Evolutionary conservation across 1,140 invertebrate species (phyloP).

Genomic region (Cephus cinctus): DNA sequence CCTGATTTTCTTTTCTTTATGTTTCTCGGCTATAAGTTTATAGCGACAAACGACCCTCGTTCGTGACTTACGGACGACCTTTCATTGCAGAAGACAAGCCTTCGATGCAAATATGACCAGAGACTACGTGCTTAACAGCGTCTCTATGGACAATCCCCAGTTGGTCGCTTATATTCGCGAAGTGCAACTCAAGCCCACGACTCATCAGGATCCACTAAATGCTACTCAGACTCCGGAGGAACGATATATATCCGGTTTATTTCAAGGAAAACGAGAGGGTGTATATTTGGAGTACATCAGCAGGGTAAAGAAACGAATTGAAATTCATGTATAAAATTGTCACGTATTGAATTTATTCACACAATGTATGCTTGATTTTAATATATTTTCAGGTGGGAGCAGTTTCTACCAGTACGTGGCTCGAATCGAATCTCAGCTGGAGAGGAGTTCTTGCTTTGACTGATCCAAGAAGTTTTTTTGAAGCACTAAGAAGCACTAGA

Average conservation of each 20-base stretch:
- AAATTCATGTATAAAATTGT: no score
- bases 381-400: conserved; percentile 52
- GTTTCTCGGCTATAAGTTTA: no score
- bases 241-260: conserved; percentile 46
- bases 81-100: conserved; percentile 44
- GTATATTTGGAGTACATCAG: conserved; percentile 59
- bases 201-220: conserved; percentile 45
- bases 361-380: conserved; percentile 1
- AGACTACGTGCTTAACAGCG: conserved; percentile 69
- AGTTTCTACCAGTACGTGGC: conserved; percentile 64
- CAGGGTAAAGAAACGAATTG: no score
- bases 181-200: conserved; percentile 58
- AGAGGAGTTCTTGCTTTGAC: conserved; percentile 72
- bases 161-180: conserved; percentile 72
- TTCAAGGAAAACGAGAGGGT: conserved; percentile 55
- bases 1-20: no score
- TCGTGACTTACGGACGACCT: conserved; percentile 15
- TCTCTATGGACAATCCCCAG: conserved; percentile 70
- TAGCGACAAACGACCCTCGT: no score
- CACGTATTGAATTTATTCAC: no score
- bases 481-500: conserved; percentile 50
- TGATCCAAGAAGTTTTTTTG: conserved; percentile 69
- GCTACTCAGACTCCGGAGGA: conserved; percentile 52
- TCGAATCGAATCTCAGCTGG: conserved; percentile 73
- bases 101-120: conserved; percentile 67